phyloP scores from a whole-genome alignment of 2,113 vertebrate genomes.

The Vombatus ursinus region DNA sequence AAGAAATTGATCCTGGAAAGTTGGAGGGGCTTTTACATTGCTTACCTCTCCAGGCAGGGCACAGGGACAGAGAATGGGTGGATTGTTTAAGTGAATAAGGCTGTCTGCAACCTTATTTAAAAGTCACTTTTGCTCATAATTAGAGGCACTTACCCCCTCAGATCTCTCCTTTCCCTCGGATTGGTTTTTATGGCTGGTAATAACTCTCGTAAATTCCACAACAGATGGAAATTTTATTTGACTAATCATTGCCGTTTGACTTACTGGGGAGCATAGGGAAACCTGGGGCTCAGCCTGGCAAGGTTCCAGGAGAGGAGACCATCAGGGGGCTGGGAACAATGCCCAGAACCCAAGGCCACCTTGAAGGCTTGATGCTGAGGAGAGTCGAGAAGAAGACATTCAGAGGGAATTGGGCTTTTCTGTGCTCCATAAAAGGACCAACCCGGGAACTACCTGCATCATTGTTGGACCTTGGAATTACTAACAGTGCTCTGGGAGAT shows the following conservation, averaged over 20 bases:
- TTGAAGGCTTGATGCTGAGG: neutral
- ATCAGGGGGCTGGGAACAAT: neutral
- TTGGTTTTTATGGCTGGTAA: slow-evolving; percentile 68
- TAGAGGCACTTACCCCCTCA: slow-evolving; percentile 48
- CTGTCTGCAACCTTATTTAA: slow-evolving; percentile 70
- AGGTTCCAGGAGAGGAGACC: accelerated
- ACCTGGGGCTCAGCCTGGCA: neutral
- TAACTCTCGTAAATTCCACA: slow-evolving; percentile 75
- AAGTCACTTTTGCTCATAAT: slow-evolving; percentile 64
- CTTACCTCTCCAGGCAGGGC: neutral
- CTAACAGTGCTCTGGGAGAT: neutral
- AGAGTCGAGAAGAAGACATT: neutral
- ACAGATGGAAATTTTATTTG: slow-evolving; percentile 79
- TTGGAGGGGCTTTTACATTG: neutral
- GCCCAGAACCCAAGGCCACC: slow-evolving; percentile 43
- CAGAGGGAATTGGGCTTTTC: neutral
- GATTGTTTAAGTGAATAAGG: neutral
- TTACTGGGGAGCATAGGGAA: neutral
- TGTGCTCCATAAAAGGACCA: neutral
- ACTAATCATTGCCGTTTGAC: slow-evolving; percentile 64
- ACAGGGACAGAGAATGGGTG: neutral
- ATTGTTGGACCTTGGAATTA: neutral
- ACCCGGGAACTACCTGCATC: neutral
- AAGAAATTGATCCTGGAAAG: neutral
- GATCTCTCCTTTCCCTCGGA: slow-evolving; percentile 37